phyloP scores from a whole-genome alignment of 2,888 invertebrate species.

The Sesamia inferens region DNA sequence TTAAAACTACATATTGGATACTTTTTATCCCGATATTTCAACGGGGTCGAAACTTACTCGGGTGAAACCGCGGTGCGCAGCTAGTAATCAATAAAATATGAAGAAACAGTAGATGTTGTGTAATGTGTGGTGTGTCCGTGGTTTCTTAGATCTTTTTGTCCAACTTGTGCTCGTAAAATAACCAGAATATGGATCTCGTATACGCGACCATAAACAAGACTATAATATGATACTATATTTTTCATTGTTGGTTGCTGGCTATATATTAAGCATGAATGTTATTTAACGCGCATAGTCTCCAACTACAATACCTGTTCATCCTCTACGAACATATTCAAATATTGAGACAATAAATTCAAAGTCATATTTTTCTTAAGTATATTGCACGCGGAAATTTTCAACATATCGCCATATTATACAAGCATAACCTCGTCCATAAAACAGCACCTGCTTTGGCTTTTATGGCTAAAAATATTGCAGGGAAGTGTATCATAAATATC shows the following conservation, averaged over 20 bases:
- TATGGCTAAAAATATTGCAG: background rate
- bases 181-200: background rate
- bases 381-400: background rate
- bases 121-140: background rate
- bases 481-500: background rate
- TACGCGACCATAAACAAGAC: too few species aligned
- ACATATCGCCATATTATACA: background rate
- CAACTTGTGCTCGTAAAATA: background rate
- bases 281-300: background rate
- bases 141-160: background rate
- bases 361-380: background rate
- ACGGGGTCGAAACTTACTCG: too few species aligned
- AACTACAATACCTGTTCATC: background rate
- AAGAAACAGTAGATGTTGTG: background rate
- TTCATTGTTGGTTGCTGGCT: background rate
- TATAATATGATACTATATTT: background rate
- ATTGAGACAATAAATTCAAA: background rate
- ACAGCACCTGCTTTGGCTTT: conserved; percentile 4
- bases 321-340: too few species aligned
- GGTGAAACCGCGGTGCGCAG: too few species aligned
- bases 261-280: background rate
- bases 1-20: too few species aligned
- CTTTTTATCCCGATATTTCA: too few species aligned
- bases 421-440: background rate
- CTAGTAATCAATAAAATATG: background rate